Base-by-base conservation (phyloP, 2,888 invertebrate species). In the Chrysodeixis includens region DNA sequence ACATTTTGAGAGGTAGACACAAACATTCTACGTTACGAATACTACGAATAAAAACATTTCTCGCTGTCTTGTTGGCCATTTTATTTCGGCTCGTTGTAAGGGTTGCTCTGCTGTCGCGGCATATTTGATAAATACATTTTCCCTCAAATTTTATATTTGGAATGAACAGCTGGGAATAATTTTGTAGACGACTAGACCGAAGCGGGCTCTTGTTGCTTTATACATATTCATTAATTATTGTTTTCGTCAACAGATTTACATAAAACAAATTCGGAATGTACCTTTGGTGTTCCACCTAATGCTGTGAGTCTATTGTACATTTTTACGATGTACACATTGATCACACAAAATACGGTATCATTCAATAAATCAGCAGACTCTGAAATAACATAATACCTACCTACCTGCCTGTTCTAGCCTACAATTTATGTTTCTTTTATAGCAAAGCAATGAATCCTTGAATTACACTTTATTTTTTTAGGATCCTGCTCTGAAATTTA, bases 71-170 rank as follows among this genome's bases (percentile, higher is more conserved):
- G 30, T 35, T 51, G 55, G 20, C 22, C 51, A 44, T 44, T 60
- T 66, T 51, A 51, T 30, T 52, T 60, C 55, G 56, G 22, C 7
- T 30, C 56, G 40, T 55, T 55, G 53, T 62, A 35, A 49, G 46
- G 46, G 46, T 10, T 46, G 46, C 16, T 20, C 20, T 49, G 46
- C 46, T 49, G 46, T 20, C 12, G 18, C 10, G 46, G 46, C 20
- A 44, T 59, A 10, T 58, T 55, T 30, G 20, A 20, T 9, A 49
- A 55, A 54, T 55, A 30, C 12, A 56, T 53, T 56, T 61, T 7
- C 40, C 18, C 46, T 18, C 46, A 18, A 49, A 20, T 67, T 16
- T 30, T n/a, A n/a, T 22, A 30, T 57, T 49, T 62, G n/a, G 20
- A 56, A 26, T 10, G 30, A 26, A 53, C 46, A 55, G 8, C 26